A percentile compares a stretch with the other conserved stretches of the same genome.
Conservation (phyloP, 2,888 invertebrate species). For the Mechanitis messenoides region DNA sequence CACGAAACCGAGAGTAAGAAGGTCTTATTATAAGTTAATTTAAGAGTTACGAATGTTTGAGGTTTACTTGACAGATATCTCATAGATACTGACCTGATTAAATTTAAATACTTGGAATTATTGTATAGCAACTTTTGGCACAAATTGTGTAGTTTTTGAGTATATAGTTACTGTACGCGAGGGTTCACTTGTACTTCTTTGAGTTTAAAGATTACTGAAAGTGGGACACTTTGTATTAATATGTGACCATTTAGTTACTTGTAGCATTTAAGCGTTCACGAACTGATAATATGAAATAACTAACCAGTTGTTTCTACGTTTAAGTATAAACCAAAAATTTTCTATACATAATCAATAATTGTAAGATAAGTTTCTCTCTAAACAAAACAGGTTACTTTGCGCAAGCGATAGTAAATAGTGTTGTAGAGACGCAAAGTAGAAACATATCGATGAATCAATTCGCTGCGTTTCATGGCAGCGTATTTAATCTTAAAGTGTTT, state of each 20-base stretch:
- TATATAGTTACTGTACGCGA: background rate
- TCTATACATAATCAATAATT: background rate
- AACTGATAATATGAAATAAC: background rate
- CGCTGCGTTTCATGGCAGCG: background rate
- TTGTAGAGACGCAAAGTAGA: background rate
- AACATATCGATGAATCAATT: background rate
- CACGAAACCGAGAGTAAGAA: conserved; percentile 63
- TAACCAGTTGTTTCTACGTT: background rate
- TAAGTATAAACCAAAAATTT: background rate
- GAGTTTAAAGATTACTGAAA: background rate
- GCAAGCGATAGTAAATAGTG: too few relatives aligned
- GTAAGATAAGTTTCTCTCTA: background rate
- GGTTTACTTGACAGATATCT: too few relatives aligned
- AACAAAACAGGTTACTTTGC: too few relatives aligned
- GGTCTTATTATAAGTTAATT: conserved; percentile 43
- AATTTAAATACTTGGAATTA: background rate
- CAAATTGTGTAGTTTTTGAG: background rate
- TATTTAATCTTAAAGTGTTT: background rate
- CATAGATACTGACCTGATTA: too few relatives aligned
- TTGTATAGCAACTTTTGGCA: background rate
- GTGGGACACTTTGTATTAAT: background rate
- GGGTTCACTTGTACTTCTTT: conserved; percentile 1
- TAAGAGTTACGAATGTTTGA: background rate
- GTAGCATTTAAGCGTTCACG: background rate
- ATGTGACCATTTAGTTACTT: background rate